phyloP scores from a whole-genome alignment of 2,888 invertebrate genomes.

The Brachyptera risi region DNA sequence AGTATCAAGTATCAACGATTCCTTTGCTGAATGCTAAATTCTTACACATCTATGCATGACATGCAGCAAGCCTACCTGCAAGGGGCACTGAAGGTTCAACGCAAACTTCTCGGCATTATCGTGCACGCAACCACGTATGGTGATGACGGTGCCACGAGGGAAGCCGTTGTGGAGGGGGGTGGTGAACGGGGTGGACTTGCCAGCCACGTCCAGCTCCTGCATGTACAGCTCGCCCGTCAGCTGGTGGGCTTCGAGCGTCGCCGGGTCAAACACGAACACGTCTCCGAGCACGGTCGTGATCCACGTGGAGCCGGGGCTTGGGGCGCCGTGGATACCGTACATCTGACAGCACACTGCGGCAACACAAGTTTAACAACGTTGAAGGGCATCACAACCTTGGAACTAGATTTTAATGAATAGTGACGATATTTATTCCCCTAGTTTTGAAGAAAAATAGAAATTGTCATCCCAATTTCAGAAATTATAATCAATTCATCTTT shows the following conservation, averaged over 20 bases:
- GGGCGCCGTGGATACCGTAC: conserved; percentile 64
- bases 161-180: conserved; percentile 68
- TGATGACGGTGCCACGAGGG: conserved; percentile 63
- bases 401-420: too few relatives aligned
- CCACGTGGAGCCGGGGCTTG: conserved; percentile 73
- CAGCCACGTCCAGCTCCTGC: conserved; percentile 66
- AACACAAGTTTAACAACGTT: too few relatives aligned
- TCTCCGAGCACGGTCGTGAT: conserved; percentile 73
- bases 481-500: too few relatives aligned
- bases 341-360: conserved; percentile 67
- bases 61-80: background rate
- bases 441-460: too few relatives aligned
- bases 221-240: conserved; percentile 32
- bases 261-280: conserved; percentile 75
- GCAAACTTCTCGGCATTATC: conserved; percentile 64
- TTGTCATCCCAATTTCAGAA: too few relatives aligned
- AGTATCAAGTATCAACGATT: too few relatives aligned
- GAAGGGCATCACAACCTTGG: too few relatives aligned
- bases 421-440: too few relatives aligned
- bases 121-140: conserved; percentile 66
- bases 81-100: background rate
- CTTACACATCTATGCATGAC: too few relatives aligned
- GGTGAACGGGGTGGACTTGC: conserved; percentile 61
- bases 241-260: conserved; percentile 52
- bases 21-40: too few relatives aligned